phyloP scores from a whole-genome alignment of 2,113 vertebrate species.

The Furnarius figulus region DNA sequence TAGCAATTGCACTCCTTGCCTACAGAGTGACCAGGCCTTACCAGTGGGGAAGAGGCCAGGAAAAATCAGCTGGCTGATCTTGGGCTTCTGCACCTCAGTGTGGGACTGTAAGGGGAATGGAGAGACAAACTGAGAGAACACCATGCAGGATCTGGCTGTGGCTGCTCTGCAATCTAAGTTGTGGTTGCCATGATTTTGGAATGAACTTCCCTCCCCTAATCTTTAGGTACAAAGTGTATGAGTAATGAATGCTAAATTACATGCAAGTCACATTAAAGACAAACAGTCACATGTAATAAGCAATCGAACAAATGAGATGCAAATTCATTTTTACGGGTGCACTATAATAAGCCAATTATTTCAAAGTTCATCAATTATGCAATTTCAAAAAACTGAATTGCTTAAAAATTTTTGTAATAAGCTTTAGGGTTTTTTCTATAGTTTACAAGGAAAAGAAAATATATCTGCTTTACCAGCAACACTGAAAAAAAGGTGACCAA shows the following conservation, averaged over 20 bases:
- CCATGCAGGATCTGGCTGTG: neutral
- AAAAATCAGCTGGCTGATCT: neutral
- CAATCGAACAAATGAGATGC: conserved; percentile 78
- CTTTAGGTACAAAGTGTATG: conserved; percentile 37
- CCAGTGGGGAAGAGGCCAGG: neutral
- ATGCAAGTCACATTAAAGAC: conserved; percentile 74
- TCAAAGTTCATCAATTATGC: conserved; percentile 71
- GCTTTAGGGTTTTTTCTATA: conserved; percentile 44
- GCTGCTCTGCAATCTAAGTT: neutral
- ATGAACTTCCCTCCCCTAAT: neutral
- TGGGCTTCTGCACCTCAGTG: neutral
- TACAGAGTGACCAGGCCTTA: rapidly evolving
- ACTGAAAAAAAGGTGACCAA: neutral
- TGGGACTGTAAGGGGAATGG: neutral
- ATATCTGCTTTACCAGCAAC: conserved; percentile 8
- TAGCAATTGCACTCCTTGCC: rapidly evolving
- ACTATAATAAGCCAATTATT: conserved; percentile 80
- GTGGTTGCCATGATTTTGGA: neutral
- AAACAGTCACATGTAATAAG: conserved; percentile 65
- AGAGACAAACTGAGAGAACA: neutral
- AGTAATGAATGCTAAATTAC: conserved; percentile 73
- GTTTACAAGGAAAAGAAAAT: conserved; percentile 8
- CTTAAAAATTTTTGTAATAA: conserved; percentile 39
- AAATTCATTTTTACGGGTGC: conserved; percentile 74
- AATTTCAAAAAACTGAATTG: conserved; percentile 67